These are phyloP conservation scores for Leucopsar rothschildi DNA, from an alignment of 2,113 vertebrate genomes.

Conservation along the genomic window DNA sequence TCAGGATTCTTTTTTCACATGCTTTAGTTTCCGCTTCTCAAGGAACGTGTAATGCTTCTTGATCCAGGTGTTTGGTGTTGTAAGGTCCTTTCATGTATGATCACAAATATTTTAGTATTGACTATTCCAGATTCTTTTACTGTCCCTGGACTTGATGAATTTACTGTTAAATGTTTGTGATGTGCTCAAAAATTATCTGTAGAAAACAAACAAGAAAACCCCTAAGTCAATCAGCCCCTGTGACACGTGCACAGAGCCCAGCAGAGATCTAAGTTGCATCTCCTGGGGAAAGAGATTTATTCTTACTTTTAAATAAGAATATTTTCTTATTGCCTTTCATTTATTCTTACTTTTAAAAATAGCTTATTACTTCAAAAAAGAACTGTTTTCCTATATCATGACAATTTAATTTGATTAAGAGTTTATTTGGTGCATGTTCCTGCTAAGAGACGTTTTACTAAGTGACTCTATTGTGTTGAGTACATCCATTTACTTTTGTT, in stretches of 20 bases:
- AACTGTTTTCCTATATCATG: background rate
- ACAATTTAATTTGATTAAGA: background rate
- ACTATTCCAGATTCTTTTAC: background rate
- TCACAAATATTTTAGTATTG: background rate
- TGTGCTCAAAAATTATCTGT: background rate
- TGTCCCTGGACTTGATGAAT: background rate
- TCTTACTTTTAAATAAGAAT: background rate
- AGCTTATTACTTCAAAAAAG: background rate
- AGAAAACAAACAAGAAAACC: background rate
- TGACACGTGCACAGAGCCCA: background rate
- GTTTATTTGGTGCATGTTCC: background rate
- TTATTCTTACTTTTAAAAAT: background rate
- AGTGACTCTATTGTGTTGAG: background rate
- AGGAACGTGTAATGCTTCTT: background rate
- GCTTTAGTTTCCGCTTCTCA: background rate
- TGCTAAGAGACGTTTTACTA: background rate
- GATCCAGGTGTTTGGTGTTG: background rate
- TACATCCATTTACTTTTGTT: background rate
- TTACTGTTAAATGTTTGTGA: background rate
- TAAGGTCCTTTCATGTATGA: fast-evolving
- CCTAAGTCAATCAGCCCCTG: background rate
- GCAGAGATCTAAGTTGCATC: background rate
- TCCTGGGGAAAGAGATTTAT: background rate
- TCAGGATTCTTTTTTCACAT: background rate
- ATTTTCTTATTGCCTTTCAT: background rate